Conservation (phyloP, 2,888 invertebrate genomes). For the Aporophyla lueneburgensis region DNA sequence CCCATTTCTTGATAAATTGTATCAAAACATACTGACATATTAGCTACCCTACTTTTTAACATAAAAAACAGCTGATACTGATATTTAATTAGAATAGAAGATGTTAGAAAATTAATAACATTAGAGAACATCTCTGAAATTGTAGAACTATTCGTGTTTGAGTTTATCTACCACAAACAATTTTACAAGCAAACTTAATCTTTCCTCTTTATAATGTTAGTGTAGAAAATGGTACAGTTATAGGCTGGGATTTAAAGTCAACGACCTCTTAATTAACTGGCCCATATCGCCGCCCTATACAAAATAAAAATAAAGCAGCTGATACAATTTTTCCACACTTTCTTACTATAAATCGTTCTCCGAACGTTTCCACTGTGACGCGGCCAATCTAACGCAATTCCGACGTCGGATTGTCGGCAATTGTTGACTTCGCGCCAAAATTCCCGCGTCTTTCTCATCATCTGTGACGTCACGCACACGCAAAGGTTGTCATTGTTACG, state of each 20-base stretch:
- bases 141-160: too few species aligned
- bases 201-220: too few species aligned
- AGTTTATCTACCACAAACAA: too few species aligned
- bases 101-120: neutral
- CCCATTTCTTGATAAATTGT: slow-evolving; percentile 7
- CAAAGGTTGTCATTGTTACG: slow-evolving; percentile 25
- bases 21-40: slow-evolving; percentile 2
- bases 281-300: too few species aligned
- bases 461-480: slow-evolving; percentile 13
- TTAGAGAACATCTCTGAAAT: too few species aligned
- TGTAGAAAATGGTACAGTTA: neutral
- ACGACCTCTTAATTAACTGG: neutral
- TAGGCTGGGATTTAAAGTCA: neutral
- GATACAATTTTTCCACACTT: slow-evolving; percentile 5
- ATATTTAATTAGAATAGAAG: neutral
- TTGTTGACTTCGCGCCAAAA: slow-evolving; percentile 50
- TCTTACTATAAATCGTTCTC: neutral
- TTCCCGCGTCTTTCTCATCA: slow-evolving; percentile 13
- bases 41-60: neutral
- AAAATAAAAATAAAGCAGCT: neutral
- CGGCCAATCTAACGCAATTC: neutral
- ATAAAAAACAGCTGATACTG: slow-evolving; percentile 20
- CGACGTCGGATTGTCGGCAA: neutral
- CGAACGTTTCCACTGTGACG: slow-evolving; percentile 42
- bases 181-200: too few species aligned